Percentiles rank a stretch among this genome's conserved stretches.
Conservation (phyloP, 2,113 vertebrate species). For the Urocolius indicus region DNA sequence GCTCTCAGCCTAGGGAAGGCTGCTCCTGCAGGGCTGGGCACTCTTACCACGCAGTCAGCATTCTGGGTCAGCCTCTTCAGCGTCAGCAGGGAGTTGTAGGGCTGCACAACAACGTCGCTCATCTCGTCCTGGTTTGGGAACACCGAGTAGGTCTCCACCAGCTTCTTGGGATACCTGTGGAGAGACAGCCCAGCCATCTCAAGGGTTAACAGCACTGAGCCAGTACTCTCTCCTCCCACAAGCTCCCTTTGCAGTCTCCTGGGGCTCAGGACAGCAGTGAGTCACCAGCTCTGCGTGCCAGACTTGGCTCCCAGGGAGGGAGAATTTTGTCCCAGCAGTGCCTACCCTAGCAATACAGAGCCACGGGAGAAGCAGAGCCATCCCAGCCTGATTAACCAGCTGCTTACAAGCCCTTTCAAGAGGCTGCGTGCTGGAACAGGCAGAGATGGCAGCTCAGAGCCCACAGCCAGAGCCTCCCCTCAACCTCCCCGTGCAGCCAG, state of each 20-base stretch:
- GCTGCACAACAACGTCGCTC: conserved; percentile 98
- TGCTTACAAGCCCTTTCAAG: conserved; percentile 16
- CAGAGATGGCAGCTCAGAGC: not conserved
- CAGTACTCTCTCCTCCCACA: conserved; percentile 1
- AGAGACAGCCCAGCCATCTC: not conserved
- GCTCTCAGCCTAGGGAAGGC: not conserved
- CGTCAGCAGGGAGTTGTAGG: conserved; percentile 95
- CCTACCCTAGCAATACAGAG: conserved; percentile 25
- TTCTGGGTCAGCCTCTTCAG: conserved; percentile 98
- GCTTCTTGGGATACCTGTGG: conserved; percentile 96
- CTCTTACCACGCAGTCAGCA: conserved; percentile 94
- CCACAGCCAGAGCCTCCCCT: not conserved
- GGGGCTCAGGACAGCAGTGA: conserved; percentile 50
- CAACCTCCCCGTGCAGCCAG: not conserved
- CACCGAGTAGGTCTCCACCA: conserved; percentile 97
- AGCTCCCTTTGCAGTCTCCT: conserved; percentile 32
- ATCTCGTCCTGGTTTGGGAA: conserved; percentile 99
- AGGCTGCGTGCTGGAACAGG: conserved; percentile 48
- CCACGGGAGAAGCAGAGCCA: conserved; percentile 42
- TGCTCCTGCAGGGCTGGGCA: not conserved
- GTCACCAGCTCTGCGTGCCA: conserved; percentile 30
- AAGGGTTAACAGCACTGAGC: conserved; percentile 19
- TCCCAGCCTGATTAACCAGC: conserved; percentile 24
- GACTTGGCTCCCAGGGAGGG: conserved; percentile 22
- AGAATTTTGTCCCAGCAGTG: conserved; percentile 52